Evolutionary conservation across 2,113 vertebrate genomes (phyloP).

Genomic region (Loxodonta africana): DNA sequence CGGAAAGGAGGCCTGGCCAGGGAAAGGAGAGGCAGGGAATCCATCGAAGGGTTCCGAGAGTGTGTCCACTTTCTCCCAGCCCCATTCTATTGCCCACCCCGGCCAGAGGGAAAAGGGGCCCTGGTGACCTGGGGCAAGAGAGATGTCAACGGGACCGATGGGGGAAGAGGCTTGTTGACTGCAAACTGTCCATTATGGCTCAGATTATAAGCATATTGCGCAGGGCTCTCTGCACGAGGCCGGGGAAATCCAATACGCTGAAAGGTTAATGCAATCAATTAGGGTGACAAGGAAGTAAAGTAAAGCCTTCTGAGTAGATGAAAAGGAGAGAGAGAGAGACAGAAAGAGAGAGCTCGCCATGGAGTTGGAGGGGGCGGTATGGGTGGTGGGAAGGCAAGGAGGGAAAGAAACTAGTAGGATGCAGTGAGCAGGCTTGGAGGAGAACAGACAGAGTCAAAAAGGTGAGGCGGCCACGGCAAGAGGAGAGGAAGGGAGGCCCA

Average conservation of each 20-base stretch:
- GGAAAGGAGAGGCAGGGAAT: not conserved
- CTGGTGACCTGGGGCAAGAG: slow-evolving; percentile 72
- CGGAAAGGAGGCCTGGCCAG: not conserved
- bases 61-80: not conserved
- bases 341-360: slow-evolving; percentile 84
- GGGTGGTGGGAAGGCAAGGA: slow-evolving; percentile 86
- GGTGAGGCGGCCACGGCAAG: not conserved
- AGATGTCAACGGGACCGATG: slow-evolving; percentile 87
- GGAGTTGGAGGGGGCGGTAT: slow-evolving; percentile 82
- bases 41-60: not conserved
- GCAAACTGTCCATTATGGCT: slow-evolving; percentile 99
- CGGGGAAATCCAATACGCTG: slow-evolving; percentile 99
- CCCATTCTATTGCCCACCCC: not conserved
- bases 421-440: slow-evolving; percentile 80
- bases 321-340: slow-evolving; percentile 82
- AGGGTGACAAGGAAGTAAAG: slow-evolving; percentile 99
- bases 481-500: slow-evolving; percentile 60
- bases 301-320: slow-evolving; percentile 98
- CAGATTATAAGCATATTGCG: slow-evolving; percentile 99
- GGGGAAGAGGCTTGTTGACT: slow-evolving; percentile 97
- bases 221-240: slow-evolving; percentile 98
- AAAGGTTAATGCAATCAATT: slow-evolving; percentile 99
- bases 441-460: slow-evolving; percentile 57
- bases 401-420: slow-evolving; percentile 50
- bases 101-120: slow-evolving; percentile 20